Percentiles rank a stretch among this genome's conserved stretches.
Evolutionary conservation across 2,888 invertebrate species (phyloP).

Genomic region (Neoscelio sp.): DNA sequence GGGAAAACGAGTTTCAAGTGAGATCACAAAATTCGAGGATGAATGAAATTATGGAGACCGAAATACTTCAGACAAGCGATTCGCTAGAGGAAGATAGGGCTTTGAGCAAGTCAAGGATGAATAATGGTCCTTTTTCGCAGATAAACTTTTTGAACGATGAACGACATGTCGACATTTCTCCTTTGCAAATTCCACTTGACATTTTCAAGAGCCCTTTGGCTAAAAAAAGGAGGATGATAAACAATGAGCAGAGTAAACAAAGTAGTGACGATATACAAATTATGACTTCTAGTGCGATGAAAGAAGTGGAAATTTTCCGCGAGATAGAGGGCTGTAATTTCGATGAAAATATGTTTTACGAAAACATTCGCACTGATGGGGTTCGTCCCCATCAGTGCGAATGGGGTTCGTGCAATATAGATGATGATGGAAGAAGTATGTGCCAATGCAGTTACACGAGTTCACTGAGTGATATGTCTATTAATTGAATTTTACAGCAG

Average conservation of each 20-base stretch:
- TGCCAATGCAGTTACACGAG: conserved; percentile 43
- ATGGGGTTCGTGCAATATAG: too few relatives aligned
- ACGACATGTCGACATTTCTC: too few relatives aligned
- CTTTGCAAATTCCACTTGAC: background rate
- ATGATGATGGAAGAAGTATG: conserved; percentile 23
- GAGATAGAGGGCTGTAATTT: conserved; percentile 72
- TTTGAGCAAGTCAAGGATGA: too few relatives aligned
- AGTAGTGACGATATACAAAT: conserved; percentile 38
- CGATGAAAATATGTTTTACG: conserved; percentile 70
- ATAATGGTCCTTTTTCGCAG: background rate
- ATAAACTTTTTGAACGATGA: background rate
- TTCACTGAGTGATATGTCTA: conserved; percentile 23
- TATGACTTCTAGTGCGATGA: conserved; percentile 54
- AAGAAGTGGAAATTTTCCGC: conserved; percentile 73
- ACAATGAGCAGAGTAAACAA: conserved; percentile 33
- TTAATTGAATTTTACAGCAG: too few relatives aligned
- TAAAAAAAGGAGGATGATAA: conserved; percentile 57
- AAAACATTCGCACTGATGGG: background rate
- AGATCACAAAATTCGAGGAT: too few relatives aligned
- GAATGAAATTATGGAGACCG: background rate
- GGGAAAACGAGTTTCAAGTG: background rate
- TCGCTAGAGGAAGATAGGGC: too few relatives aligned
- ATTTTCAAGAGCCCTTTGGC: conserved; percentile 21
- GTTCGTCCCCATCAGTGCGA: too few relatives aligned
- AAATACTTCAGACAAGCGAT: too few relatives aligned